Evolutionary conservation across 2,888 invertebrate species (phyloP).

Genomic region (Leptogaster cylindrica): DNA sequence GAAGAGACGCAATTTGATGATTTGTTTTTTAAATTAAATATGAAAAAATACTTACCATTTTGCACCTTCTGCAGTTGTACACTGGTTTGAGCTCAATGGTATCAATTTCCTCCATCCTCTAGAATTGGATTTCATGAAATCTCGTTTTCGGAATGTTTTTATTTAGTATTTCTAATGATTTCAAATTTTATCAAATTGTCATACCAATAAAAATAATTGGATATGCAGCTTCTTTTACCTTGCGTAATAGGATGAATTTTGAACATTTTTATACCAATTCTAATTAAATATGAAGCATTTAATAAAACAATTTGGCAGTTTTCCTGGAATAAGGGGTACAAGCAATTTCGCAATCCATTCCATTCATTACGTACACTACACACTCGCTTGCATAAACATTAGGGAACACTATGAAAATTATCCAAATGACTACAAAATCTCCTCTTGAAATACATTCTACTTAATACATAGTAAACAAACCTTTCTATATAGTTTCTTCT

Average conservation of each 20-base stretch:
- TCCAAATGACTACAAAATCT: neutral
- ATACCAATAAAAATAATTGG: no score
- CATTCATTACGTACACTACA: neutral
- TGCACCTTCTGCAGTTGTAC: conserved; percentile 26
- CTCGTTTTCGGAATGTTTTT: no score
- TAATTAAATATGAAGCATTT: no score
- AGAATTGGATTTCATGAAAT: no score
- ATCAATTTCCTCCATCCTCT: conserved; percentile 5
- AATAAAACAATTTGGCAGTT: no score
- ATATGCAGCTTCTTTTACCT: no score
- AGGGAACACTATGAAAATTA: neutral
- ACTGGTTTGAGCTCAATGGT: conserved; percentile 6
- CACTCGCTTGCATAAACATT: neutral
- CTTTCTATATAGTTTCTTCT: conserved; percentile 29
- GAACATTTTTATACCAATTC: no score
- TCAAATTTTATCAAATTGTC: no score
- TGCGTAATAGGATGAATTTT: no score
- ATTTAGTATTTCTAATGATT: no score
- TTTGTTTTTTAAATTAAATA: neutral
- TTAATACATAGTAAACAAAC: conserved; percentile 11
- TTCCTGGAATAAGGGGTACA: no score
- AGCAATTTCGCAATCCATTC: no score
- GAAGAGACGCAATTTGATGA: neutral
- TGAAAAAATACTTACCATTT: conserved; percentile 20
- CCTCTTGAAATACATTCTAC: neutral